Evolutionary conservation across 2,113 vertebrate genomes (phyloP).

Genomic region (Grammomys dolichurus): DNA sequence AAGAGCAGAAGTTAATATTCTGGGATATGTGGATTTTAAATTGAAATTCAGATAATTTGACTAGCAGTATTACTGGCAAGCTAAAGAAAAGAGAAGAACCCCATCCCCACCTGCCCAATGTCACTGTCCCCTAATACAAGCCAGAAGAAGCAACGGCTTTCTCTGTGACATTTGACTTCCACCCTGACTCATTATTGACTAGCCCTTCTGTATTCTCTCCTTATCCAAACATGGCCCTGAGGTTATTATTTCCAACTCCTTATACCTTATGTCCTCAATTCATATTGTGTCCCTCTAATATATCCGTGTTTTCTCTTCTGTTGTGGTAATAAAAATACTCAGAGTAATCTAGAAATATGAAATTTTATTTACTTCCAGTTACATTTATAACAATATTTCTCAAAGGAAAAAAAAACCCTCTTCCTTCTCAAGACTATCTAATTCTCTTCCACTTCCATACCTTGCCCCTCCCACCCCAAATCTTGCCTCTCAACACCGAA

Average conservation of each 20-base stretch:
- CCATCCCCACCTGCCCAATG: too few relatives aligned
- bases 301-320: background rate
- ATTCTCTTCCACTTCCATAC: background rate
- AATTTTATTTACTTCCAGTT: background rate
- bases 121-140: background rate
- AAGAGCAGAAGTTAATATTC: background rate
- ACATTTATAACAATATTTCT: background rate
- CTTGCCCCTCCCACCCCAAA: background rate
- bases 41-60: background rate
- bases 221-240: background rate
- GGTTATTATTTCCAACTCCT: background rate
- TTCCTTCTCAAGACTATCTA: background rate
- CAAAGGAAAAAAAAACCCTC: background rate
- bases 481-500: background rate
- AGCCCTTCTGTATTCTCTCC: background rate
- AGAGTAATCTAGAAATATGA: background rate
- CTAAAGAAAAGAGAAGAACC: constrained; percentile 4
- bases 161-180: background rate
- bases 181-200: background rate
- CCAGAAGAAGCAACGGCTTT: background rate
- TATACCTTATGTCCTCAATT: background rate
- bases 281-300: background rate
- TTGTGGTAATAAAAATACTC: constrained; percentile 16
- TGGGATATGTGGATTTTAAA: background rate
- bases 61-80: background rate